A percentile compares a stretch with the other conserved stretches of the same genome.
Conservation (phyloP, 2,888 invertebrate species). For the Heliconius charithonia region DNA sequence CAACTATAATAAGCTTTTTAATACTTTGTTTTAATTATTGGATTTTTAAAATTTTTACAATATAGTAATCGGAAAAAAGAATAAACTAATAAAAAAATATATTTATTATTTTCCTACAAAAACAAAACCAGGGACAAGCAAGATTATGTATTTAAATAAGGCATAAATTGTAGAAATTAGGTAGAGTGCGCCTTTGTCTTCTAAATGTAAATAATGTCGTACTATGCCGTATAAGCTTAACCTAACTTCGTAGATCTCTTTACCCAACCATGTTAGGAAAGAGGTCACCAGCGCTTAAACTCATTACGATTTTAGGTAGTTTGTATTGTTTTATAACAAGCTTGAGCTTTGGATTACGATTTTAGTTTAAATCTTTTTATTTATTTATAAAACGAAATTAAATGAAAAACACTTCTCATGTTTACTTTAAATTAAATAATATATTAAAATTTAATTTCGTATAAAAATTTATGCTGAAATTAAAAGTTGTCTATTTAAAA, state of each 20-base stretch:
- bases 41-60: too few relatives aligned
- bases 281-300: constrained; percentile 38
- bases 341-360: not conserved
- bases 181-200: constrained; percentile 6
- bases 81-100: not conserved
- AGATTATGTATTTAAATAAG: not conserved
- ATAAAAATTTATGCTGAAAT: too few relatives aligned
- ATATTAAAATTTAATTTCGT: too few relatives aligned
- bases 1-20: not conserved
- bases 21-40: not conserved
- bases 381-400: too few relatives aligned
- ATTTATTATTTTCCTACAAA: not conserved
- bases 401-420: too few relatives aligned
- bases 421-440: too few relatives aligned
- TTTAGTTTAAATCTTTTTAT: too few relatives aligned
- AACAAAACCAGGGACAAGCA: not conserved
- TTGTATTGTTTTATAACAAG: constrained; percentile 22
- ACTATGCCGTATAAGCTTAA: constrained; percentile 24
- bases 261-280: constrained; percentile 23
- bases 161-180: not conserved
- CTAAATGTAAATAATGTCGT: not conserved
- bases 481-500: too few relatives aligned
- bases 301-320: constrained; percentile 38
- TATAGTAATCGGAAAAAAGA: too few relatives aligned
- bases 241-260: constrained; percentile 12